Evolutionary conservation across 2,888 invertebrate genomes (phyloP).

Genomic region (Chrysolina americana): DNA sequence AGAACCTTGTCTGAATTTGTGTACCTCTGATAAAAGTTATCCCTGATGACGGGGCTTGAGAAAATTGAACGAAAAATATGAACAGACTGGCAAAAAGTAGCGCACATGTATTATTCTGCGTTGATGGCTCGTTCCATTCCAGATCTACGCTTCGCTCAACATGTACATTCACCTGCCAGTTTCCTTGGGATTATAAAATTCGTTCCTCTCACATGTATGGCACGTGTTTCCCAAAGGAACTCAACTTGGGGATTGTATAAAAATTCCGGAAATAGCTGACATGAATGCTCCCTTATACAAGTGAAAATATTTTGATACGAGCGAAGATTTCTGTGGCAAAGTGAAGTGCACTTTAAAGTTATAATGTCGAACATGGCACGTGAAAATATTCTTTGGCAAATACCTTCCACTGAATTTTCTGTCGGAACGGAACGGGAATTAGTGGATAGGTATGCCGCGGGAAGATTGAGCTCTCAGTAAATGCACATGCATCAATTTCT

Average conservation of each 20-base stretch:
- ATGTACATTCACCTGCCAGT: too few relatives aligned
- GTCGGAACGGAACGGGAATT: neutral
- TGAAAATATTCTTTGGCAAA: neutral
- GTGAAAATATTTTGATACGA: neutral
- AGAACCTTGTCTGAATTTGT: too few relatives aligned
- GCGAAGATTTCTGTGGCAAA: neutral
- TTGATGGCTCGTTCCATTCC: too few relatives aligned
- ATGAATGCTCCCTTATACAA: neutral
- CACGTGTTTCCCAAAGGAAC: neutral
- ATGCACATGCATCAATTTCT: too few relatives aligned
- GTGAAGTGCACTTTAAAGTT: slow-evolving; percentile 6
- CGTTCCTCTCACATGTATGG: neutral
- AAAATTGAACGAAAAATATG: too few relatives aligned
- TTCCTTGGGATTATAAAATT: neutral
- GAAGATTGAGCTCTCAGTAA: too few relatives aligned
- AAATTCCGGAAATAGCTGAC: slow-evolving; percentile 18
- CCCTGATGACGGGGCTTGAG: too few relatives aligned
- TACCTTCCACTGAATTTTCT: neutral
- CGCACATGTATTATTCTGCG: too few relatives aligned
- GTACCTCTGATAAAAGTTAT: too few relatives aligned
- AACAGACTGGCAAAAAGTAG: too few relatives aligned
- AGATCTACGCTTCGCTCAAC: too few relatives aligned
- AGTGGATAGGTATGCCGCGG: too few relatives aligned
- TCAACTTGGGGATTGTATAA: neutral
- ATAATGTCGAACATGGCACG: slow-evolving; percentile 5